These are phyloP conservation scores for Bugula neritina DNA, from an alignment of 2,888 invertebrate genomes.

Conservation along the genomic window DNA sequence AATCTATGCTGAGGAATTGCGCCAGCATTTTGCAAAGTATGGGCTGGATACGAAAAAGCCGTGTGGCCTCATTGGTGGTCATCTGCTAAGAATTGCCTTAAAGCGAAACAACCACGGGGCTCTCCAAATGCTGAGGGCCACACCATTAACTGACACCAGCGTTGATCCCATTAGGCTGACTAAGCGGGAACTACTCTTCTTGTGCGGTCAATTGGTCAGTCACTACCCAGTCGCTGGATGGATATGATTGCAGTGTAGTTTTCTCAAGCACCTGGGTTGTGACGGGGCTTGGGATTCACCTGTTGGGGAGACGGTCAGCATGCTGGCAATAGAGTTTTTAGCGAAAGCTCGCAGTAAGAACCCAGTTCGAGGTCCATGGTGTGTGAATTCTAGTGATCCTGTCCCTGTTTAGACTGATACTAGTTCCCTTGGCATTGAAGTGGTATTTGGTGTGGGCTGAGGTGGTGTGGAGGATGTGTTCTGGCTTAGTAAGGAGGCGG, in stretches of 20 bases:
- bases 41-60: neutral
- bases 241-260: neutral
- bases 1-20: neutral
- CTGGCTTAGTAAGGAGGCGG: neutral
- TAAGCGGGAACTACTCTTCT: neutral
- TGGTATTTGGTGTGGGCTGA: neutral
- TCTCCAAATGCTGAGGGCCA: neutral
- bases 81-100: neutral
- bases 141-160: neutral
- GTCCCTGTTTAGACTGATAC: neutral
- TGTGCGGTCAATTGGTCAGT: neutral
- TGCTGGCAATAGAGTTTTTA: neutral
- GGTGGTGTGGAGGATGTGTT: neutral
- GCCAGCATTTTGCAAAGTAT: neutral
- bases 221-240: neutral
- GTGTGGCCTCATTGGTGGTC: neutral
- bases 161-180: neutral
- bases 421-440: neutral
- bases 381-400: neutral
- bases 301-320: constrained; percentile 4
- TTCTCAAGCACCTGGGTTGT: neutral
- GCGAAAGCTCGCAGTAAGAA: neutral
- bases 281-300: neutral
- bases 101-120: neutral
- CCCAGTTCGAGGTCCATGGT: neutral